Conservation (phyloP, 2,797 vertebrate species). For the Nyctibius grandis region DNA sequence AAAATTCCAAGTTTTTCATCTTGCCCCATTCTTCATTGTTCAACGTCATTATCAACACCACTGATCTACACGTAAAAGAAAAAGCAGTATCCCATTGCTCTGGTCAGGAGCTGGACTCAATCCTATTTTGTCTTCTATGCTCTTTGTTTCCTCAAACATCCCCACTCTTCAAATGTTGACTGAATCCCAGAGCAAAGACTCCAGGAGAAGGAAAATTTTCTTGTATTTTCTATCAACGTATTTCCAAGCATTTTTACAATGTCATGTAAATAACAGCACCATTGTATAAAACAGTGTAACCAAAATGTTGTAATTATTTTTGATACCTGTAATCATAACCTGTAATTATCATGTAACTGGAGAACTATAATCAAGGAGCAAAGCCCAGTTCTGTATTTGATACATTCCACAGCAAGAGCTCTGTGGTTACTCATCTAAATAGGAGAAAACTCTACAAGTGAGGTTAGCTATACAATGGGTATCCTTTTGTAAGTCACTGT, state of each 20-base stretch:
- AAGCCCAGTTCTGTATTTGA: background rate
- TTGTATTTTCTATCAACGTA: background rate
- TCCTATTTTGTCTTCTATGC: background rate
- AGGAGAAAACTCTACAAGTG: background rate
- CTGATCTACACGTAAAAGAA: background rate
- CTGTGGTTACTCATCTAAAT: background rate
- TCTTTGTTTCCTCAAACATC: background rate
- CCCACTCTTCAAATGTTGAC: background rate
- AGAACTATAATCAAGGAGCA: constrained; percentile 18
- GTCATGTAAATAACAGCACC: background rate
- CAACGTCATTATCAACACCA: background rate
- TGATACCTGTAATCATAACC: constrained; percentile 3
- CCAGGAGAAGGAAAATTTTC: background rate
- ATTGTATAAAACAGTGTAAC: background rate
- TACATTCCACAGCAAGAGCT: background rate
- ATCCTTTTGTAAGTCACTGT: background rate
- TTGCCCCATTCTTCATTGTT: background rate
- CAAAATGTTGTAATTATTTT: constrained; percentile 12
- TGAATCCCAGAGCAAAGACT: background rate
- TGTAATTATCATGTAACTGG: constrained; percentile 6
- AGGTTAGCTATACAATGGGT: background rate
- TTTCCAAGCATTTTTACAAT: background rate
- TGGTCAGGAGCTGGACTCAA: background rate
- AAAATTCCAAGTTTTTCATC: background rate
- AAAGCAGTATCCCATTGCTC: background rate